phyloP scores from a whole-genome alignment of 2,888 invertebrate genomes.

The Zelleria hepariella region DNA sequence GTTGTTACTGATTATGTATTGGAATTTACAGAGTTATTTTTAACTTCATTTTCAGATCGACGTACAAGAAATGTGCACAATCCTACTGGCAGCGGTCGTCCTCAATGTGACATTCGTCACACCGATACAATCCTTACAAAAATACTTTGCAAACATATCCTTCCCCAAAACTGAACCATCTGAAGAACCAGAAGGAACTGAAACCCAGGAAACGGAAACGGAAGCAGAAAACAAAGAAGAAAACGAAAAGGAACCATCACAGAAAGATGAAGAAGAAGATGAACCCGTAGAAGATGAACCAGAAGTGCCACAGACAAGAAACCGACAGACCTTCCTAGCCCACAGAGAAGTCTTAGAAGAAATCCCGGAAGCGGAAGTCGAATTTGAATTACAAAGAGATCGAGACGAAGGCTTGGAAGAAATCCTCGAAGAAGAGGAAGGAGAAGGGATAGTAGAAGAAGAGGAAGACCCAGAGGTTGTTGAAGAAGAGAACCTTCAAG shows the following conservation, averaged over 20 bases:
- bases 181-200: slow-evolving; percentile 16
- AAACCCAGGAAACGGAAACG: slow-evolving; percentile 16
- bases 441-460: slow-evolving; percentile 6
- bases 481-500: slow-evolving; percentile 24
- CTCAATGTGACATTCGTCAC: slow-evolving; percentile 76
- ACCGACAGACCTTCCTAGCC: slow-evolving; percentile 40
- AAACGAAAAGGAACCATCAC: slow-evolving; percentile 14
- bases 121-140: slow-evolving; percentile 72
- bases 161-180: slow-evolving; percentile 15
- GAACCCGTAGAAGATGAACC: slow-evolving; percentile 25
- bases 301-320: slow-evolving; percentile 30
- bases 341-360: slow-evolving; percentile 61
- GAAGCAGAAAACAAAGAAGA: no score
- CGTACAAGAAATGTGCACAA: slow-evolving; percentile 63
- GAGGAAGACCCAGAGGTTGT: slow-evolving; percentile 13
- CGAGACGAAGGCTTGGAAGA: slow-evolving; percentile 47
- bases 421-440: slow-evolving; percentile 48
- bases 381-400: slow-evolving; percentile 54
- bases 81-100: slow-evolving; percentile 64
- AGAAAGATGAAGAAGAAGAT: slow-evolving; percentile 12
- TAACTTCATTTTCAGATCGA: slow-evolving; percentile 59
- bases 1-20: no score
- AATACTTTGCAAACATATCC: slow-evolving; percentile 28
- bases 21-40: no score
- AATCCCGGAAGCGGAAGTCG: slow-evolving; percentile 57